These are phyloP conservation scores for Myopa testacea DNA, from an alignment of 2,888 invertebrate genomes.

Conservation along the genomic window DNA sequence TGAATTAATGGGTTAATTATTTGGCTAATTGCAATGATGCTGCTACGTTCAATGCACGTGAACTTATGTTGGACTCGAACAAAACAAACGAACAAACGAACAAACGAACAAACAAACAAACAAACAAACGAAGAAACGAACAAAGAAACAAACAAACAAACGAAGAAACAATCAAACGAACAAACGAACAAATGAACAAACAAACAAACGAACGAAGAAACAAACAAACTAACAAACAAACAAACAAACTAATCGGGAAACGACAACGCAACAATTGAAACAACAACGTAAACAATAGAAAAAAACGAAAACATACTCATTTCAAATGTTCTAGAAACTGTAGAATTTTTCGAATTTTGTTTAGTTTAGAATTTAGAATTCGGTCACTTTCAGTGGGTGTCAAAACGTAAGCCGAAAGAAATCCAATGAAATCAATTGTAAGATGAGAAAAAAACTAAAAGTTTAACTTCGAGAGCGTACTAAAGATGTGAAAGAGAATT, in stretches of 20 bases:
- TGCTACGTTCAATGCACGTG: background rate
- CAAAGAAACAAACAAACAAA: background rate
- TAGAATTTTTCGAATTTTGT: too few species aligned
- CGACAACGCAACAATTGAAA: background rate
- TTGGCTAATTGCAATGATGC: background rate
- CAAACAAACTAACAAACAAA: background rate
- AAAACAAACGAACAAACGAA: too few species aligned
- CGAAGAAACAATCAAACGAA: background rate
- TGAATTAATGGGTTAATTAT: constrained; percentile 35
- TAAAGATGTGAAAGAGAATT: background rate
- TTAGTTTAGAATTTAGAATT: constrained; percentile 14
- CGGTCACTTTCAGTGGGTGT: constrained; percentile 17
- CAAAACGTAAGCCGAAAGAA: background rate
- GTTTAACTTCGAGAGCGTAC: background rate
- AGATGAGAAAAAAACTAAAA: background rate
- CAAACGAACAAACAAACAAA: constrained; percentile 5
- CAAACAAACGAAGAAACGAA: constrained; percentile 12
- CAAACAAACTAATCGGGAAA: background rate
- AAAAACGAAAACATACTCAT: background rate
- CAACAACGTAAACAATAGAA: background rate
- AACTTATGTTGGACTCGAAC: too few species aligned
- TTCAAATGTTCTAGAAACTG: background rate
- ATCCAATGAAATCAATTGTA: background rate
- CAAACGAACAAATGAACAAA: background rate
- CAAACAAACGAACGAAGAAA: background rate